A percentile compares a stretch with the other conserved stretches of the same genome.
These are phyloP conservation scores for Drosophila nigrodunni DNA, from an alignment of 1,140 invertebrate species.

Conservation along the genomic window DNA sequence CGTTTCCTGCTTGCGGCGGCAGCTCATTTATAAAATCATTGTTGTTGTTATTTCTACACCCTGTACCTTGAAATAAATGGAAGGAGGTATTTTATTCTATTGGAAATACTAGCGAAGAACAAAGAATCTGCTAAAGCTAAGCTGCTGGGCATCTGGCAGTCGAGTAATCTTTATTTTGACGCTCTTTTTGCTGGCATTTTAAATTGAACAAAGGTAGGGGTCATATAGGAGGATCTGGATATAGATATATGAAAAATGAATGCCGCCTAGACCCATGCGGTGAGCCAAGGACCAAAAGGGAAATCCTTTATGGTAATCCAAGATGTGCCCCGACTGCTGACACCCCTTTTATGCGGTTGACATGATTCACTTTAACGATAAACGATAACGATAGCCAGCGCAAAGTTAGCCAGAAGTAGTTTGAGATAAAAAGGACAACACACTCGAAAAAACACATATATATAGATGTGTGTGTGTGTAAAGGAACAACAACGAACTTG, in stretches of 20 bases:
- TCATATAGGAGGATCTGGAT: constrained; percentile 56
- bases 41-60: constrained; percentile 12
- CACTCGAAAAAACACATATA: neutral
- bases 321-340: constrained; percentile 51
- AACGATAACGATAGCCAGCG: constrained; percentile 70
- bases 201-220: constrained; percentile 69
- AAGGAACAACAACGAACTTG: constrained; percentile 45
- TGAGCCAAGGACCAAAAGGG: constrained; percentile 30
- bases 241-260: constrained; percentile 77
- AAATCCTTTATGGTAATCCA: constrained; percentile 81
- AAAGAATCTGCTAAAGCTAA: neutral
- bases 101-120: neutral
- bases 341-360: constrained; percentile 69
- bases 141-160: constrained; percentile 1
- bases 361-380: constrained; percentile 80
- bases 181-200: constrained; percentile 62
- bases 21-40: constrained; percentile 76
- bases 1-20: constrained; percentile 61
- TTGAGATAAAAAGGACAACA: constrained; percentile 44
- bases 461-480: too few relatives aligned
- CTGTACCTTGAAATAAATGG: constrained; percentile 6
- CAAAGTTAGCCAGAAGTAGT: constrained; percentile 75
- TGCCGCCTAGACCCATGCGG: constrained; percentile 60
- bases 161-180: neutral
- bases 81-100: neutral